These are phyloP conservation scores for Procambarus clarkii DNA, from an alignment of 1,140 invertebrate genomes.

Conservation along the genomic window DNA sequence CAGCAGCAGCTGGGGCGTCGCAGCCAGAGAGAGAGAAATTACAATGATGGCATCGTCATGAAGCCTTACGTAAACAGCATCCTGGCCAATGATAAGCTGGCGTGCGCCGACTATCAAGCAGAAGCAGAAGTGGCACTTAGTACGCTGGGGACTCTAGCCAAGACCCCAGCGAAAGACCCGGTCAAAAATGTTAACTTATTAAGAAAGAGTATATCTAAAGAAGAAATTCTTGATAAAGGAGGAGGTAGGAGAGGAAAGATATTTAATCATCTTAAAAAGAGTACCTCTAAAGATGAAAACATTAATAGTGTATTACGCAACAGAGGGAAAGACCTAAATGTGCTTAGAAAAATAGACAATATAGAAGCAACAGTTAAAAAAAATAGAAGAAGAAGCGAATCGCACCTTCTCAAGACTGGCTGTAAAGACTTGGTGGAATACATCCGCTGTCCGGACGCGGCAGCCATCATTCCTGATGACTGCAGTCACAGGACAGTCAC, in stretches of 20 bases:
- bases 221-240: neutral
- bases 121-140: neutral
- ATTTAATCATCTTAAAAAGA: slow-evolving; percentile 24
- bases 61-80: slow-evolving; percentile 73
- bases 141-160: neutral
- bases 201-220: neutral
- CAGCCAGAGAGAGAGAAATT: slow-evolving; percentile 51
- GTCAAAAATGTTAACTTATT: slow-evolving; percentile 12
- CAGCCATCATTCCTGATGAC: neutral
- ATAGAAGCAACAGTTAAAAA: neutral
- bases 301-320: neutral
- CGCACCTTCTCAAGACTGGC: neutral
- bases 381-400: neutral
- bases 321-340: neutral
- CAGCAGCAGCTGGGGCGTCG: slow-evolving; percentile 33
- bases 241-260: slow-evolving; percentile 2
- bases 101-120: slow-evolving; percentile 71
- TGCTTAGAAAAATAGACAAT: neutral
- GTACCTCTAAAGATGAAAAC: slow-evolving; percentile 16
- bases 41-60: slow-evolving; percentile 68
- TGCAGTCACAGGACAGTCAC: neutral
- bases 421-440: neutral
- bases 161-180: neutral
- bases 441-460: neutral
- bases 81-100: slow-evolving; percentile 72